Evolutionary conservation across 2,888 invertebrate species (phyloP), one percentile per base, ranked within the genome.

Genomic region (Aspidapion aeneum): DNA sequence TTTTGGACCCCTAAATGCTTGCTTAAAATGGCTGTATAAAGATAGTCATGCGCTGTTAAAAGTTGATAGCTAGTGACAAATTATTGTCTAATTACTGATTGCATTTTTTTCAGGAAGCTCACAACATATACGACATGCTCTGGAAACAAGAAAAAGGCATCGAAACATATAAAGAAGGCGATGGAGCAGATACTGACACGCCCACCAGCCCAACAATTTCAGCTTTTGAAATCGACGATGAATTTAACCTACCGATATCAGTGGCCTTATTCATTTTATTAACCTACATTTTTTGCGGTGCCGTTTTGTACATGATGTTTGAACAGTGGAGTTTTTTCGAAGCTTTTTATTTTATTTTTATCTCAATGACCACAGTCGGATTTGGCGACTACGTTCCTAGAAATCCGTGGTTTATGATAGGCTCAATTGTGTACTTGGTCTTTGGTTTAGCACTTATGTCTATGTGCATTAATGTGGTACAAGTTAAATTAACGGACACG

Each of bases 391-490:
- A 90, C 67, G 93, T 96, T 0, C 96, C 96, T 0, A 85, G 90
- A 77, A 66, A 76, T 64, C 95, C 96, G 0, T 84, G 88, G 69
- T 88, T 87, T 72, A 94, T 97, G 89, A 91, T 98, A 84, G 87
- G 91, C 61, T 94, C 95, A 48, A 96, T 96, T 72, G 85, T 96
- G 57, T 97, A 98, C 77, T 83, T 98, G 63, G 90, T 98, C 18
- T 94, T 98, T 73, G 98, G 98, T 7, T 83, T 98, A 64, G 94
- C 98, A 0, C 83, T 98, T 20, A 97, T 97, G 58, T 96, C 97
- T 70, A 97, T 98, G 96, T 94, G 95, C 79, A 94, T 98, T 73
- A 97, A 96, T 75, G 96, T 98, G n/a, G 94, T 97, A 0, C 96
- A 96, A 83, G 89, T 90, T 56, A 88, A 88, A 76, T 21, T 69